phyloP scores from a whole-genome alignment of 2,888 invertebrate genomes.

The Platynereis dumerilii region DNA sequence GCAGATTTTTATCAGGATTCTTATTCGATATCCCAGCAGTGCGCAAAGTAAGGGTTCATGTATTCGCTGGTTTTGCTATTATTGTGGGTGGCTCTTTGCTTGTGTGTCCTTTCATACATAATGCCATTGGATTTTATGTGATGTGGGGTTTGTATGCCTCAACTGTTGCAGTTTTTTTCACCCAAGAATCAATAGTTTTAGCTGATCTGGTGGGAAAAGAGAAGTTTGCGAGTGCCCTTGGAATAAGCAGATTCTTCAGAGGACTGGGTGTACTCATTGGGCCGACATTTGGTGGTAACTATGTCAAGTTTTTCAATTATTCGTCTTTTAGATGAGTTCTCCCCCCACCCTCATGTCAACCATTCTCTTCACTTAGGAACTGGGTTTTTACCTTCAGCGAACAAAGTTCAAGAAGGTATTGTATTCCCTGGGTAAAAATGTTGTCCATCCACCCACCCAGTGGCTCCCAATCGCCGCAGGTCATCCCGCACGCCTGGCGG shows the following conservation, averaged over 20 bases:
- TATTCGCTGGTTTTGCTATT: not conserved
- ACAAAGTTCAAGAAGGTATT: no score
- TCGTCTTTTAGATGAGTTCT: no score
- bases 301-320: no score
- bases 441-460: no score
- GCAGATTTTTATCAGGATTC: constrained; percentile 7
- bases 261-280: constrained; percentile 14
- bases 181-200: constrained; percentile 12
- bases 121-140: not conserved
- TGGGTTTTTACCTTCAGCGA: no score
- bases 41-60: not conserved
- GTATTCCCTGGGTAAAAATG: no score
- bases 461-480: no score
- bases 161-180: not conserved
- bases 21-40: constrained; percentile 6
- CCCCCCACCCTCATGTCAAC: no score
- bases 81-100: not conserved
- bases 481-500: no score
- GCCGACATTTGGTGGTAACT: constrained; percentile 18
- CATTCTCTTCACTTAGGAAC: no score
- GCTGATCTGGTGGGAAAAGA: constrained; percentile 7
- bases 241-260: constrained; percentile 9
- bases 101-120: not conserved
- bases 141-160: not conserved
- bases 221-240: constrained; percentile 10